Conservation (phyloP, 1,140 invertebrate species). For the Bicyclus anynana region DNA sequence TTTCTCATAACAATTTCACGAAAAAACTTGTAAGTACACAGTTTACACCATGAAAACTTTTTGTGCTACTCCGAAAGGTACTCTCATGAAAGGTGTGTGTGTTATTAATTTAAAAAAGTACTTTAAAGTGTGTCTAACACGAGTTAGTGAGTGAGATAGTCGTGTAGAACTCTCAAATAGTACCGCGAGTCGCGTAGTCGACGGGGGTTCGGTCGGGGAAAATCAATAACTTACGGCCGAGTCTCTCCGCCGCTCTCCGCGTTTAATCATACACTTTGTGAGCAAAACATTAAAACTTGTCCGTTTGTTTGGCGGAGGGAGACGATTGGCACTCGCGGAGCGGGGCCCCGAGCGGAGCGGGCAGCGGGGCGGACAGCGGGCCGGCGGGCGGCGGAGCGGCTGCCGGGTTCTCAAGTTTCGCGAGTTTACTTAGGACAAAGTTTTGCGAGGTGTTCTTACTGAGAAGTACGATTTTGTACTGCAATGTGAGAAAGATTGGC, state of each 20-base stretch:
- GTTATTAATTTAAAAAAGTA: slow-evolving; percentile 37
- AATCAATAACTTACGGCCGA: slow-evolving; percentile 78
- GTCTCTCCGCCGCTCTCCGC: slow-evolving; percentile 74
- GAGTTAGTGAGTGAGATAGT: slow-evolving; percentile 47
- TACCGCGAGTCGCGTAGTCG: slow-evolving; percentile 66
- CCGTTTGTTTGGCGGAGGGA: slow-evolving; percentile 72
- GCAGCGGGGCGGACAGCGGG: slow-evolving; percentile 29
- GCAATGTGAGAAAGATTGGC: slow-evolving; percentile 69
- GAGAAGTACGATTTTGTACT: slow-evolving; percentile 73
- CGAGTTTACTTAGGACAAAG: slow-evolving; percentile 74
- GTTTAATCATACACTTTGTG: slow-evolving; percentile 77
- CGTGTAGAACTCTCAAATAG: slow-evolving; percentile 46
- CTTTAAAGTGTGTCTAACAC: slow-evolving; percentile 38
- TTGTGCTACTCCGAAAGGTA: slow-evolving; percentile 39
- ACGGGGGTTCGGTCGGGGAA: slow-evolving; percentile 75
- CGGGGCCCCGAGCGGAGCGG: slow-evolving; percentile 31
- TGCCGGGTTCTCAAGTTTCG: slow-evolving; percentile 35
- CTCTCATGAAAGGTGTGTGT: slow-evolving; percentile 29
- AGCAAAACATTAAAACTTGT: slow-evolving; percentile 77
- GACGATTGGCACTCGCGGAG: slow-evolving; percentile 41
- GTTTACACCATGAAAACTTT: slow-evolving; percentile 46
- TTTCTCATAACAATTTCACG: slow-evolving; percentile 58
- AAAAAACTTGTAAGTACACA: slow-evolving; percentile 60
- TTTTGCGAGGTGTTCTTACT: slow-evolving; percentile 74
- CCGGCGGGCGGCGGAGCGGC: slow-evolving; percentile 28